phyloP scores from a whole-genome alignment of 2,888 invertebrate genomes.

The Drosophila bunnanda region DNA sequence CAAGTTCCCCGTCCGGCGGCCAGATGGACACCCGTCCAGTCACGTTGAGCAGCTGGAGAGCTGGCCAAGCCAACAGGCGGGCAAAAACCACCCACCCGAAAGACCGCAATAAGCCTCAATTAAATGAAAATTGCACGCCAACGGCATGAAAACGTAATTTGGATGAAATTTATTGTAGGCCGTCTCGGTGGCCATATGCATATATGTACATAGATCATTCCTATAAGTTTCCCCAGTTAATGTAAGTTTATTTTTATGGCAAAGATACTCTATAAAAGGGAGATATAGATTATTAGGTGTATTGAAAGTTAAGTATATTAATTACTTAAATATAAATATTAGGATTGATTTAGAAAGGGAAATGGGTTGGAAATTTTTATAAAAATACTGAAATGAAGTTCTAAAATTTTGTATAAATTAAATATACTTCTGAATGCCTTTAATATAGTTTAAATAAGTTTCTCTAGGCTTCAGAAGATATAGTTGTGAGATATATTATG shows the following conservation, averaged over 20 bases:
- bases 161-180: constrained; percentile 71
- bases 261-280: constrained; percentile 1
- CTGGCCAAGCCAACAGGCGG: constrained; percentile 42
- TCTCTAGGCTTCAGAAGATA: fast-evolving
- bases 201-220: constrained; percentile 28
- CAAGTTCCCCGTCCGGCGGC: constrained; percentile 37
- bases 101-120: constrained; percentile 73
- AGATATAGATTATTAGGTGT: too few relatives aligned
- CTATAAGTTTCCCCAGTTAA: constrained; percentile 7
- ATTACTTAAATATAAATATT: background rate
- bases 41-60: constrained; percentile 53
- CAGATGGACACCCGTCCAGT: constrained; percentile 30
- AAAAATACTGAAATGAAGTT: too few relatives aligned
- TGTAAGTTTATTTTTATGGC: constrained; percentile 13
- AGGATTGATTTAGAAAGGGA: background rate
- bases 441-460: background rate
- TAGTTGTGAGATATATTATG: too few relatives aligned
- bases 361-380: too few relatives aligned
- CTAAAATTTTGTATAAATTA: too few relatives aligned
- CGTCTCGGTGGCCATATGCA: constrained; percentile 35
- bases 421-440: too few relatives aligned
- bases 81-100: constrained; percentile 40
- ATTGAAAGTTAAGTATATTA: background rate
- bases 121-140: constrained; percentile 69
- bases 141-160: constrained; percentile 60